Evolutionary conservation across 2,797 vertebrate genomes (phyloP).

Genomic region (Geotria australis): DNA sequence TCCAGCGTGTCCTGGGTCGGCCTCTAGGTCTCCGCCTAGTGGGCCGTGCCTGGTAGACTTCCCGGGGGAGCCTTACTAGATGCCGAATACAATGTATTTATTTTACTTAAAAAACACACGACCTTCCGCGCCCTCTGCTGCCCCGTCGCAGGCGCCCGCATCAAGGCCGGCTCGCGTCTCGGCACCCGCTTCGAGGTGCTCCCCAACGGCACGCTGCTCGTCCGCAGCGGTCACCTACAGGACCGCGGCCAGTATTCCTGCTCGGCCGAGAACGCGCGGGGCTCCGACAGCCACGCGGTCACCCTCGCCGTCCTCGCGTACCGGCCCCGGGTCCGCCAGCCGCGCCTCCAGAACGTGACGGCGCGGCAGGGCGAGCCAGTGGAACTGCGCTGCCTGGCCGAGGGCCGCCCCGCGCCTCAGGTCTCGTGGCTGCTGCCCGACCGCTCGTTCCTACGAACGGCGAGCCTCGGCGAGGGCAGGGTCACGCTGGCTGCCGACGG

Average conservation of each 20-base stretch:
- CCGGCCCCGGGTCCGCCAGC: constrained; percentile 22
- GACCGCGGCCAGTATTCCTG: constrained; percentile 54
- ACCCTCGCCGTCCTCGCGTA: constrained; percentile 22
- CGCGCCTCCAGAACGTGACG: constrained; percentile 23
- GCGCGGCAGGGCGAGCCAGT: constrained; percentile 24
- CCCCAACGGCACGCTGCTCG: constrained; percentile 37
- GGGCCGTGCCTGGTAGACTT: too few relatives aligned
- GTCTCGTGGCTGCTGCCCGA: constrained; percentile 57
- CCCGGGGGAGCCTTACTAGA: too few relatives aligned
- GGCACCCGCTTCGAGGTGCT: constrained; percentile 35
- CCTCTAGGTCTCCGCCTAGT: too few relatives aligned
- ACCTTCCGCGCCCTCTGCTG: too few relatives aligned
- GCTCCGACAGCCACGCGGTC: constrained; percentile 18
- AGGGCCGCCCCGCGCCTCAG: constrained; percentile 23
- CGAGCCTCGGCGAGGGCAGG: constrained; percentile 8
- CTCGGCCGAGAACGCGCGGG: constrained; percentile 31
- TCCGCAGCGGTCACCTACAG: constrained; percentile 21
- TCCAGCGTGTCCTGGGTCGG: too few relatives aligned
- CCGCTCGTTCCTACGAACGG: constrained; percentile 14
- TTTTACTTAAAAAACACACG: too few relatives aligned
- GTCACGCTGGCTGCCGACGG: constrained; percentile 23
- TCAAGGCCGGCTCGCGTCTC: constrained; percentile 19
- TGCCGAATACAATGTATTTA: too few relatives aligned
- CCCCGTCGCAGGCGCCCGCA: constrained; percentile 23
- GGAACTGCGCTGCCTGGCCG: constrained; percentile 28